These are phyloP conservation scores for Acleris cristana DNA, from an alignment of 2,888 invertebrate genomes.

Conservation along the genomic window DNA sequence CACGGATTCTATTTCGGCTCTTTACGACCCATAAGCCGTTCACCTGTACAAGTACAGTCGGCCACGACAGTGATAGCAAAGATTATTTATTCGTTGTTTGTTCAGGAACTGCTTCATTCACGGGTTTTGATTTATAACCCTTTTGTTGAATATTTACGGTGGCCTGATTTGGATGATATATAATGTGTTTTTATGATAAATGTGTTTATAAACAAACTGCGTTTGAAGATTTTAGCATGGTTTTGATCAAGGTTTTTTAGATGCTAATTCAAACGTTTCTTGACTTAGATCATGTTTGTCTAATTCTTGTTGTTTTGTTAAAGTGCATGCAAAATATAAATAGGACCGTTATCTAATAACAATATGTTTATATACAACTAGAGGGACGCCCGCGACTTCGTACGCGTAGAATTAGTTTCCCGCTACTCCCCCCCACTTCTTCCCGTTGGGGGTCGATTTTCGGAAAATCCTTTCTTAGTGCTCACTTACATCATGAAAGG, in stretches of 20 bases:
- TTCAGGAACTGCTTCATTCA: neutral
- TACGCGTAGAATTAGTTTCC: too few species aligned
- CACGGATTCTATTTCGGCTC: slow-evolving; percentile 14
- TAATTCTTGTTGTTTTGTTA: too few species aligned
- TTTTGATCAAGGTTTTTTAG: neutral
- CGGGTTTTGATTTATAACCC: neutral
- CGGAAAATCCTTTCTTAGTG: too few species aligned
- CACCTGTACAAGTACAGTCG: slow-evolving; percentile 11
- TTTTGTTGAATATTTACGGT: slow-evolving; percentile 6
- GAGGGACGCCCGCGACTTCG: too few species aligned
- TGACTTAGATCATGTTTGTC: too few species aligned
- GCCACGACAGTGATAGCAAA: slow-evolving; percentile 2
- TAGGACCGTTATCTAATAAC: too few species aligned
- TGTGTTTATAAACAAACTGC: neutral
- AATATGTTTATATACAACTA: too few species aligned
- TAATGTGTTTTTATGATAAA: slow-evolving; percentile 1
- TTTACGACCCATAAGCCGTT: slow-evolving; percentile 16
- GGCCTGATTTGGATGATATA: slow-evolving; percentile 7
- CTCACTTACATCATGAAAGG: too few species aligned
- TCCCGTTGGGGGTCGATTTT: too few species aligned
- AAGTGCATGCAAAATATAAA: too few species aligned
- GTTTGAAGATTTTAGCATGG: neutral
- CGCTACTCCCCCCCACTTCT: too few species aligned
- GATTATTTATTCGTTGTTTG: neutral
- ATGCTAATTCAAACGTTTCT: neutral